phyloP scores from a whole-genome alignment of 1,140 invertebrate species.

The Oppia nitens region DNA sequence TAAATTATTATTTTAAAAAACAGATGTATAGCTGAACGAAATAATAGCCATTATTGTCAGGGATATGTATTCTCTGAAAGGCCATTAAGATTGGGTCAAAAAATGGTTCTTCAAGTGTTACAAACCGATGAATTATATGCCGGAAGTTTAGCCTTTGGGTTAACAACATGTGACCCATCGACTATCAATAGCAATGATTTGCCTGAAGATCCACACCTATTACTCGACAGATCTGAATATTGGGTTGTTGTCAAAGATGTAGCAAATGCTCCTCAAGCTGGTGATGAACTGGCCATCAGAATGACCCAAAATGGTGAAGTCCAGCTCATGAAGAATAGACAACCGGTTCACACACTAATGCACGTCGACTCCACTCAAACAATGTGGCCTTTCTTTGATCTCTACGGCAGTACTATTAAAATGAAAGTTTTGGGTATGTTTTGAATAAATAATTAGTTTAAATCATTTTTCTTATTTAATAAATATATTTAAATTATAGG shows the following conservation, averaged over 20 bases:
- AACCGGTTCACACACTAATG: slow-evolving; percentile 62
- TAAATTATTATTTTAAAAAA: slow-evolving; percentile 15
- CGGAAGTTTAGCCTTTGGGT: slow-evolving; percentile 70
- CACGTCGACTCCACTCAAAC: slow-evolving; percentile 75
- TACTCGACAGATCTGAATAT: slow-evolving; percentile 86
- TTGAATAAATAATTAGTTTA: background rate
- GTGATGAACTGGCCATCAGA: slow-evolving; percentile 78
- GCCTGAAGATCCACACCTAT: slow-evolving; percentile 77
- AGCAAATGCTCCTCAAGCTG: slow-evolving; percentile 55
- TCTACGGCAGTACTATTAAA: slow-evolving; percentile 80
- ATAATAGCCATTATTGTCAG: slow-evolving; percentile 72
- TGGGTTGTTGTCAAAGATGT: slow-evolving; percentile 92
- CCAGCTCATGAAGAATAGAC: slow-evolving; percentile 69
- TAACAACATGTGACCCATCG: slow-evolving; percentile 80
- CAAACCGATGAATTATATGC: slow-evolving; percentile 66
- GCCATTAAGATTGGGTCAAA: slow-evolving; percentile 65
- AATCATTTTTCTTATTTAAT: slow-evolving; percentile 14
- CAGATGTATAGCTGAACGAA: slow-evolving; percentile 55
- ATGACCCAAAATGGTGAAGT: slow-evolving; percentile 67
- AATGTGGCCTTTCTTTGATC: slow-evolving; percentile 87
- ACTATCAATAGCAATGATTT: slow-evolving; percentile 48
- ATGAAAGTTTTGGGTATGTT: slow-evolving; percentile 47
- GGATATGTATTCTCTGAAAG: slow-evolving; percentile 80
- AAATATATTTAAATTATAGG: background rate
- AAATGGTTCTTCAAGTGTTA: slow-evolving; percentile 65